A percentile compares a stretch with the other conserved stretches of the same genome.
Conservation (phyloP, 1,140 invertebrate genomes). For the Dreissena polymorpha region DNA sequence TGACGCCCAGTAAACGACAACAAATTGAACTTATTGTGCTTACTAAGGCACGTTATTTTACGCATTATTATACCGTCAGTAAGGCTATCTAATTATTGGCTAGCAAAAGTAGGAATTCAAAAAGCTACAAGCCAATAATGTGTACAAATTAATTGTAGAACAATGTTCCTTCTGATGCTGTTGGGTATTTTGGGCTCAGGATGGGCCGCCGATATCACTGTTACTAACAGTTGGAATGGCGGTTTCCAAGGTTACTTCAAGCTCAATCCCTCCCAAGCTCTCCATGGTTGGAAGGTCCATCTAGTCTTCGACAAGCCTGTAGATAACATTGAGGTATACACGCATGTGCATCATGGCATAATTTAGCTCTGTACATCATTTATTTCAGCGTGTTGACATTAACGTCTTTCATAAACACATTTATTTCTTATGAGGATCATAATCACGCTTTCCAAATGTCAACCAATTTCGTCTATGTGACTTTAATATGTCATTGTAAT, state of each 20-base stretch:
- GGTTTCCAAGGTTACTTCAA: slow-evolving; percentile 57
- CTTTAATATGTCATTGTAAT: neutral
- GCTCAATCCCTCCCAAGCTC: slow-evolving; percentile 46
- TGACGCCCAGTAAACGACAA: too few species aligned
- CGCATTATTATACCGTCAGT: too few species aligned
- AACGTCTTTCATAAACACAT: neutral
- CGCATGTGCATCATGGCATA: neutral
- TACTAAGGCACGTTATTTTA: too few species aligned
- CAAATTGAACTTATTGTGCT: too few species aligned
- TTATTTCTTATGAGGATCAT: neutral
- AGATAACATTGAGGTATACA: slow-evolving; percentile 56
- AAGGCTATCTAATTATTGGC: too few species aligned
- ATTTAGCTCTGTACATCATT: neutral
- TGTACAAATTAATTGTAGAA: neutral
- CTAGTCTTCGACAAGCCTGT: slow-evolving; percentile 58
- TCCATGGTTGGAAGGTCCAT: slow-evolving; percentile 59
- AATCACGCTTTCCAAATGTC: neutral
- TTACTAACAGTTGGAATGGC: slow-evolving; percentile 56
- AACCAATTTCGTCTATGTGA: neutral
- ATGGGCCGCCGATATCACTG: neutral
- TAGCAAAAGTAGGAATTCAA: too few species aligned
- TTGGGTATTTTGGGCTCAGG: neutral
- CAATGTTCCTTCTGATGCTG: neutral
- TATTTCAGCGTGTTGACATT: neutral
- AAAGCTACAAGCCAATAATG: too few species aligned